These are phyloP conservation scores for Toxostoma redivivum DNA, from an alignment of 2,113 vertebrate species.

Conservation along the genomic window DNA sequence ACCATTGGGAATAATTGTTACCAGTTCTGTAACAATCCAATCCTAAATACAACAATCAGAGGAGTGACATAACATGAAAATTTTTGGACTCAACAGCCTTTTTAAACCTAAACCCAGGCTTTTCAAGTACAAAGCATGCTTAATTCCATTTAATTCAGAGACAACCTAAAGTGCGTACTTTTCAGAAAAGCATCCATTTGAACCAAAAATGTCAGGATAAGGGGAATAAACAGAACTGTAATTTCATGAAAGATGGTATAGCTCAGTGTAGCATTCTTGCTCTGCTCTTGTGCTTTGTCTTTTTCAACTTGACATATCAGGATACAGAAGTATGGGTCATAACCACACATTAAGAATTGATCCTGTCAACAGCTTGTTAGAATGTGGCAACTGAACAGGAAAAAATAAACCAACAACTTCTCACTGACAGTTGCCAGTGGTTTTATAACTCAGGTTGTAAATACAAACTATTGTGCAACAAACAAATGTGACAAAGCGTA, in stretches of 20 bases:
- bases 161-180: neutral
- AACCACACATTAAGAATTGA: neutral
- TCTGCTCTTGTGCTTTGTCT: neutral
- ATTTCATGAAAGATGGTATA: neutral
- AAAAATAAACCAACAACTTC: neutral
- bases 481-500: conserved; percentile 34
- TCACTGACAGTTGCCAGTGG: conserved; percentile 1
- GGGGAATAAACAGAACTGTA: neutral
- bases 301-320: neutral
- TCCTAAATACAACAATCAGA: neutral
- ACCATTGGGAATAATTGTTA: neutral
- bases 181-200: neutral
- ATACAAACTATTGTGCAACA: conserved; percentile 31
- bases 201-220: neutral
- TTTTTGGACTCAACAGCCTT: neutral
- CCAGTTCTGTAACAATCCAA: neutral
- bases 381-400: neutral
- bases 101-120: neutral
- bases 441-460: conserved; percentile 16
- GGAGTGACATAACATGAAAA: neutral
- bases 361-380: neutral
- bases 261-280: neutral
- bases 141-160: neutral
- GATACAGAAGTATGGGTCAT: neutral
- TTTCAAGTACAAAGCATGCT: neutral